Percentiles rank a stretch among this genome's conserved stretches.
Conservation (phyloP, 1,140 invertebrate genomes). For the Antheraea pernyi region DNA sequence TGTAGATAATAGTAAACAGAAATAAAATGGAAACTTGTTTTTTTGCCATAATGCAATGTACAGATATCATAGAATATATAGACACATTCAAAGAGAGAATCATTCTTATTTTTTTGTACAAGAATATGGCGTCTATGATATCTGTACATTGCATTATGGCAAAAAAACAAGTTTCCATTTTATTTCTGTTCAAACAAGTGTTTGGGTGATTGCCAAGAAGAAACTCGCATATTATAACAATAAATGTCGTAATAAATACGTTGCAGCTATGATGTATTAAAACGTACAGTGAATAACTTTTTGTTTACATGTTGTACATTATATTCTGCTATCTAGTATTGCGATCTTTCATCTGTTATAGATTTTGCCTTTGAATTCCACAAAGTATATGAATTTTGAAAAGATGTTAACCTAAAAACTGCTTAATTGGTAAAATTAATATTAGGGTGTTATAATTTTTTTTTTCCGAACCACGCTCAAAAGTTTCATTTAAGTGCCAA, state of each 20-base stretch:
- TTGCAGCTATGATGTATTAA: neutral
- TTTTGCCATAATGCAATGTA: neutral
- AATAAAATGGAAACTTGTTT: neutral
- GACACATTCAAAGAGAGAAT: no score
- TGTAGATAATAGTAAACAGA: no score
- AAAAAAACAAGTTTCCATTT: neutral
- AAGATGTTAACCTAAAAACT: no score
- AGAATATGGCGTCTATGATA: neutral
- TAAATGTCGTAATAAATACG: constrained; percentile 1
- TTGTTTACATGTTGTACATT: neutral
- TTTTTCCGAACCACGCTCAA: no score
- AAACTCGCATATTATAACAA: constrained; percentile 1
- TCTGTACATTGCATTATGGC: neutral
- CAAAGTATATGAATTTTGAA: neutral
- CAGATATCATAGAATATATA: neutral
- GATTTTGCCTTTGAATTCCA: neutral
- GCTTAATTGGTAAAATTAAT: no score
- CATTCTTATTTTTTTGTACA: no score
- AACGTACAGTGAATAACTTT: neutral
- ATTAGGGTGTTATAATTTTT: no score
- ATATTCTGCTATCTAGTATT: neutral
- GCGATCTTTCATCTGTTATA: neutral
- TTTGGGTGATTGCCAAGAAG: neutral
- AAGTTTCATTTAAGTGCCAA: no score
- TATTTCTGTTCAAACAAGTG: neutral